Conservation (phyloP, 2,888 invertebrate genomes). For the Patella ulyssiponensis region DNA sequence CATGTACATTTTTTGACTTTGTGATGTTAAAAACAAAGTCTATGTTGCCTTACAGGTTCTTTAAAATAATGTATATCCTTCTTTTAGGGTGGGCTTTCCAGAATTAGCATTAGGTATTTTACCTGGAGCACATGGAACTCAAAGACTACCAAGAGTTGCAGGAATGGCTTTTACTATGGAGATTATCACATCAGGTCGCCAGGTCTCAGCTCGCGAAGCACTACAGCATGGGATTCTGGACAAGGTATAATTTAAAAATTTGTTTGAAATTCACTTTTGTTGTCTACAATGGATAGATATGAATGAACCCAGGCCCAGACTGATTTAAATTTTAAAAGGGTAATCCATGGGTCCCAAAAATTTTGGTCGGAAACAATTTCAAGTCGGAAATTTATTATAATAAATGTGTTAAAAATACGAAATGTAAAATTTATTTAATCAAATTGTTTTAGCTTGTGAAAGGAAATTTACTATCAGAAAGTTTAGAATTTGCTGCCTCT, state of each 20-base stretch:
- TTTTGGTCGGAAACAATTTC: no score
- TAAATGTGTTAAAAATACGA: not conserved
- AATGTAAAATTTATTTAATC: not conserved
- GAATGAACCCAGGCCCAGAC: no score
- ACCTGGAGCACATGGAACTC: constrained; percentile 96
- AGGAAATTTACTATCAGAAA: constrained; percentile 57
- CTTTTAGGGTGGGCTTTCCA: constrained; percentile 85
- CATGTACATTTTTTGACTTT: no score
- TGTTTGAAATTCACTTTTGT: no score
- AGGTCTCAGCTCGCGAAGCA: constrained; percentile 88
- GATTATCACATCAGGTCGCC: constrained; percentile 91
- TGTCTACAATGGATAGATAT: no score
- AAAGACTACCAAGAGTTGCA: constrained; percentile 84
- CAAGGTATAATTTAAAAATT: constrained; percentile 70
- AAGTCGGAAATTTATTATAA: not conserved
- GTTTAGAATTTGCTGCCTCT: constrained; percentile 56
- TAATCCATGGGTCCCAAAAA: no score
- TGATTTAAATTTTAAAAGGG: no score
- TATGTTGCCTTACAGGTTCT: no score
- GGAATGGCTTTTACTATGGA: constrained; percentile 90
- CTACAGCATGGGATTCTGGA: constrained; percentile 95
- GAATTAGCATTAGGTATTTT: constrained; percentile 97
- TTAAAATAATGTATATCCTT: constrained; percentile 2
- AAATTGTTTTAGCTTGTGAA: constrained; percentile 50
- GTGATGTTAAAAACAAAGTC: no score